Evolutionary conservation across 1,140 invertebrate species (phyloP).

Genomic region (Penaeus vannamei): DNA sequence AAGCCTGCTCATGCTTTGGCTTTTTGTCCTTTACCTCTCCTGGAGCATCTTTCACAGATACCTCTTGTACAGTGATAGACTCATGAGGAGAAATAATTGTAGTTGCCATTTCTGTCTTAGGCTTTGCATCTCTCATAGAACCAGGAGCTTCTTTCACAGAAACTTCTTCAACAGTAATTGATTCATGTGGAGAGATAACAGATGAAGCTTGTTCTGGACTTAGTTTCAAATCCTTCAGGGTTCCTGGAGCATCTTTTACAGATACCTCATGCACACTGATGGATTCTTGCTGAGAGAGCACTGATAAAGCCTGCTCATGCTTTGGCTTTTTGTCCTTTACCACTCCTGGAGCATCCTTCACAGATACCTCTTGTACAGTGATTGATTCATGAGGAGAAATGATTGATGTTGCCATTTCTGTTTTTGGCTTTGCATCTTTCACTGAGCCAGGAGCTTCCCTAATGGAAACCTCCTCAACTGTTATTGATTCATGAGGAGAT

Average conservation of each 20-base stretch:
- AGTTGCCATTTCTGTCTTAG: constrained; percentile 37
- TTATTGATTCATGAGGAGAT: constrained; percentile 47
- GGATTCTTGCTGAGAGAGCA: constrained; percentile 3
- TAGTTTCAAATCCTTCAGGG: constrained; percentile 72
- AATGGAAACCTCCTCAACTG: constrained; percentile 43
- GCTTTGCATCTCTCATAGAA: constrained; percentile 26
- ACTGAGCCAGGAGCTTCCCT: constrained; percentile 36
- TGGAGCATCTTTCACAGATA: constrained; percentile 31
- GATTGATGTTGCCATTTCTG: constrained; percentile 46
- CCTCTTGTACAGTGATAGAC: constrained; percentile 41
- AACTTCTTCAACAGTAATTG: constrained; percentile 74
- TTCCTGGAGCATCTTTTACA: constrained; percentile 74
- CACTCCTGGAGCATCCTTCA: constrained; percentile 35
- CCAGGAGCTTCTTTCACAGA: constrained; percentile 72
- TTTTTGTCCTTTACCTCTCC: constrained; percentile 20
- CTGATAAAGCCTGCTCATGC: constrained; percentile 25
- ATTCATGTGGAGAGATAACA: constrained; percentile 71
- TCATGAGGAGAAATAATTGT: constrained; percentile 39
- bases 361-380: constrained; percentile 45
- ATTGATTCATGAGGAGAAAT: constrained; percentile 50
- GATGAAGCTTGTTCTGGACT: constrained; percentile 74
- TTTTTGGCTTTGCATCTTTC: constrained; percentile 37
- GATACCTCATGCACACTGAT: constrained; percentile 48
- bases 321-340: constrained; percentile 44
- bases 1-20: constrained; percentile 46